phyloP scores from a whole-genome alignment of 2,113 vertebrate species.

The Macquaria ambigua region DNA sequence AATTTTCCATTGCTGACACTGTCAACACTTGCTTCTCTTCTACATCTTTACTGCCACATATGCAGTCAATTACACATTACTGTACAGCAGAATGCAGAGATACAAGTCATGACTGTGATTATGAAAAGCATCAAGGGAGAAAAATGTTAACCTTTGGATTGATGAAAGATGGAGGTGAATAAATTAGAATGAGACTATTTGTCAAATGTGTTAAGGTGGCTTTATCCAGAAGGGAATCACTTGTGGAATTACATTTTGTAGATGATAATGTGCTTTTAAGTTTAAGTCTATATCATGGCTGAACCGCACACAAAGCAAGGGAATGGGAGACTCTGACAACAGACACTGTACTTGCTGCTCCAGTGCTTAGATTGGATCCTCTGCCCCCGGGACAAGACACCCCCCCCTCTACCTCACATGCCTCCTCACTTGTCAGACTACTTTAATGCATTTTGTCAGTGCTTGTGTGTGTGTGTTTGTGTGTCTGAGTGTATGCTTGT shows the following conservation, averaged over 20 bases:
- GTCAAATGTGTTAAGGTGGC: background rate
- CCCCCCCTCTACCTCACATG: background rate
- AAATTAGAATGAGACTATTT: constrained; percentile 5
- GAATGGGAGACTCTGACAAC: constrained; percentile 19
- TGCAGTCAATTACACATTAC: background rate
- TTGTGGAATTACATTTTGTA: background rate
- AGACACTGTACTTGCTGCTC: constrained; percentile 57
- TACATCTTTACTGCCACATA: constrained; percentile 8
- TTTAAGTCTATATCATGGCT: constrained; percentile 7
- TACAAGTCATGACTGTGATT: background rate
- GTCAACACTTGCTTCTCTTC: background rate
- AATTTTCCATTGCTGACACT: background rate
- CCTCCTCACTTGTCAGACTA: constrained; percentile 62
- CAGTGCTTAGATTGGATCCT: constrained; percentile 57
- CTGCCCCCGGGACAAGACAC: constrained; percentile 34
- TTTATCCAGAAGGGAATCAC: constrained; percentile 7
- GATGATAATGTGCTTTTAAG: constrained; percentile 1
- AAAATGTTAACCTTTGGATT: background rate
- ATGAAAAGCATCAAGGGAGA: background rate
- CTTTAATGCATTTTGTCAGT: constrained; percentile 70
- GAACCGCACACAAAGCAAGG: constrained; percentile 10
- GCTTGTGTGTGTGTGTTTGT: constrained; percentile 28
- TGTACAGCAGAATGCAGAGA: background rate
- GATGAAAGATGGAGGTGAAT: constrained; percentile 1
- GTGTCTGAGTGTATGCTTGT: constrained; percentile 38